These are phyloP conservation scores for Drosophila neotestacea DNA, from an alignment of 2,888 invertebrate species.

Conservation along the genomic window DNA sequence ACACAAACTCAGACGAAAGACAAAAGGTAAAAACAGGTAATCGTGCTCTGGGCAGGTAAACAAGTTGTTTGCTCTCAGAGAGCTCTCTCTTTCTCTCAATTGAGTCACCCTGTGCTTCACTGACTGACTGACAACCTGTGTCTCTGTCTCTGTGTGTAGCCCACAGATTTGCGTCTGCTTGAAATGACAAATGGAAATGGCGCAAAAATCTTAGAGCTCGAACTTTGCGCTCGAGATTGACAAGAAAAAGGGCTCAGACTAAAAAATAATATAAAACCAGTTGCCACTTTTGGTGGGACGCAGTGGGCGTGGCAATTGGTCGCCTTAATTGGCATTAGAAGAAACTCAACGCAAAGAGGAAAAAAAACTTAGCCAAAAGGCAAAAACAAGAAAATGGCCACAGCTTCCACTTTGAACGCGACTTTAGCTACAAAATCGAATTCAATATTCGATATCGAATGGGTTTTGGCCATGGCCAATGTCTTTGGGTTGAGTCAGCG, in stretches of 20 bases:
- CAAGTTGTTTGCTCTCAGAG: conserved; percentile 34
- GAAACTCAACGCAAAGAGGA: neutral
- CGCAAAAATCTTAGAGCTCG: conserved; percentile 27
- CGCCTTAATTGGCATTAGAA: conserved; percentile 53
- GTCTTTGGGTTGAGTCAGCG: conserved; percentile 43
- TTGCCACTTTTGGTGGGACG: conserved; percentile 5
- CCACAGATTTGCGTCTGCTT: conserved; percentile 46
- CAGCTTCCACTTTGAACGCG: neutral
- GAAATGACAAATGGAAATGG: conserved; percentile 57
- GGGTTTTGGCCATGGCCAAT: conserved; percentile 32
- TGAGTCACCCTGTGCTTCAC: conserved; percentile 44
- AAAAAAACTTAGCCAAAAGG: neutral
- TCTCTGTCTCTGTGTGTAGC: neutral
- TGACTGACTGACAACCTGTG: conserved; percentile 8
- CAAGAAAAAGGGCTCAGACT: conserved; percentile 27
- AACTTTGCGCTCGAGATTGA: conserved; percentile 16
- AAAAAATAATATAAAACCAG: conserved; percentile 10
- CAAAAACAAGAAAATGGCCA: neutral
- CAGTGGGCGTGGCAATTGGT: conserved; percentile 40
- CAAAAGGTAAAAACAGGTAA: conserved; percentile 48
- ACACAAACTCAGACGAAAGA: conserved; percentile 7
- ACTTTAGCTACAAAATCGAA: neutral
- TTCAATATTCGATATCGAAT: conserved; percentile 5
- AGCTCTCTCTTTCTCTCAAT: neutral
- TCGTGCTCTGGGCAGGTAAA: conserved; percentile 50